Conservation (phyloP, 2,888 invertebrate genomes). For the Zonitis immaculata region DNA sequence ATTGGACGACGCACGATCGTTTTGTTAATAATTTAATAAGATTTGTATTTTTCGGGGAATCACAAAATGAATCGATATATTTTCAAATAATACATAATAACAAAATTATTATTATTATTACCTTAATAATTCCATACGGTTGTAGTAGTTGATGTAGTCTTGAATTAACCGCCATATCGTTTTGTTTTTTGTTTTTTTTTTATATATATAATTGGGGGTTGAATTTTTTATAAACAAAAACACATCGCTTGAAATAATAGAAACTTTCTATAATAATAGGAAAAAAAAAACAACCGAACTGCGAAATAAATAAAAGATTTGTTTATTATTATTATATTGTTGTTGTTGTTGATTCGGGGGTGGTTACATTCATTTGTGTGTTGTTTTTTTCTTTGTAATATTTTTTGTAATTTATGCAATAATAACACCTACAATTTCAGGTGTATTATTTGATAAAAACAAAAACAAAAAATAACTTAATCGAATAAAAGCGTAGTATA, state of each 20-base stretch:
- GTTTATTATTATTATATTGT: too few species aligned
- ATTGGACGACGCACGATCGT: conserved; percentile 22
- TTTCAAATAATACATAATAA: too few species aligned
- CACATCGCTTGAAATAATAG: too few species aligned
- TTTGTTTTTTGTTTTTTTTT: too few species aligned
- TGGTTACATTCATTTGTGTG: conserved; percentile 30
- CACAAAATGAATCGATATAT: too few species aligned
- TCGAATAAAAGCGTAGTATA: conserved; percentile 36
- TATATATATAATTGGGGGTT: too few species aligned
- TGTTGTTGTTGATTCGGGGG: too few species aligned
- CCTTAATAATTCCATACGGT: not conserved
- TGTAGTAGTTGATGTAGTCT: not conserved
- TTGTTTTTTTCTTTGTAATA: too few species aligned
- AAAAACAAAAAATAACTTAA: conserved; percentile 31
- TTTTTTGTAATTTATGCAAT: conserved; percentile 41
- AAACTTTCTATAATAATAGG: too few species aligned
- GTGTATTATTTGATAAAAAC: too few species aligned
- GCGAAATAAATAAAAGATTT: not conserved
- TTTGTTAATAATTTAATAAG: conserved; percentile 20
- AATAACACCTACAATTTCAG: conserved; percentile 33
- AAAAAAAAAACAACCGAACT: too few species aligned
- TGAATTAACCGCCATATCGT: not conserved
- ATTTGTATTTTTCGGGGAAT: not conserved
- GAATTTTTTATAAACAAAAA: not conserved
- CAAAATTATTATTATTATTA: too few species aligned